phyloP scores from a whole-genome alignment of 2,797 vertebrate species.

The Bradypodion pumilum region DNA sequence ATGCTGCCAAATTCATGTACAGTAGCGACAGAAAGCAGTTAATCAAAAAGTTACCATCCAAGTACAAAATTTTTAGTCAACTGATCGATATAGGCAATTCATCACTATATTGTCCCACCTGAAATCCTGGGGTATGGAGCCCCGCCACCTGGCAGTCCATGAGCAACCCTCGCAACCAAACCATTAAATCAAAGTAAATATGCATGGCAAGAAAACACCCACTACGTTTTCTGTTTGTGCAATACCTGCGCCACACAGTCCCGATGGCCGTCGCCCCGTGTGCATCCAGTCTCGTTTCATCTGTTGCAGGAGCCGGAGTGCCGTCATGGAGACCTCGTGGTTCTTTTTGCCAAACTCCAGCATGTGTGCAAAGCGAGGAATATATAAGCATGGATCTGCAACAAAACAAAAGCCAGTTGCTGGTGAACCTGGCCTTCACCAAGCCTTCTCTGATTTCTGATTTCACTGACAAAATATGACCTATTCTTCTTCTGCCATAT shows the following conservation, averaged over 20 bases:
- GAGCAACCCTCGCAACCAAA: neutral
- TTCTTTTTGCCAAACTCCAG: conserved; percentile 97
- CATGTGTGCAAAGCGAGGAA: conserved; percentile 94
- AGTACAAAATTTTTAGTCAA: neutral
- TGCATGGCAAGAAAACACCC: neutral
- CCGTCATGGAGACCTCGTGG: conserved; percentile 96
- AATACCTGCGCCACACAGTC: conserved; percentile 96
- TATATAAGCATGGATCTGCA: conserved; percentile 95
- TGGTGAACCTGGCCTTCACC: neutral
- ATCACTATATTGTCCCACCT: too few relatives aligned
- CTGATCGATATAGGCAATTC: too few relatives aligned
- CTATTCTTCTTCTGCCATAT: neutral
- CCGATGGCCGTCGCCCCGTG: conserved; percentile 92
- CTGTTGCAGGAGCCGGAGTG: conserved; percentile 90
- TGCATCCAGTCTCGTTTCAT: conserved; percentile 99
- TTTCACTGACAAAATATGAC: rapidly evolving
- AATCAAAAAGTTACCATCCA: neutral
- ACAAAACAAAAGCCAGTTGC: conserved; percentile 9
- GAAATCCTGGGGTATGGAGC: too few relatives aligned
- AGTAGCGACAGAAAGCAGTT: neutral
- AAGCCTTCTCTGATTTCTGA: neutral
- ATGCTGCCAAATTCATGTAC: neutral
- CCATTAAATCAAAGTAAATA: too few relatives aligned
- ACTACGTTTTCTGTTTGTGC: neutral
- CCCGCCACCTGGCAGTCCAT: neutral